phyloP scores from a whole-genome alignment of 2,113 vertebrate genomes.

The Asarcornis scutulata region DNA sequence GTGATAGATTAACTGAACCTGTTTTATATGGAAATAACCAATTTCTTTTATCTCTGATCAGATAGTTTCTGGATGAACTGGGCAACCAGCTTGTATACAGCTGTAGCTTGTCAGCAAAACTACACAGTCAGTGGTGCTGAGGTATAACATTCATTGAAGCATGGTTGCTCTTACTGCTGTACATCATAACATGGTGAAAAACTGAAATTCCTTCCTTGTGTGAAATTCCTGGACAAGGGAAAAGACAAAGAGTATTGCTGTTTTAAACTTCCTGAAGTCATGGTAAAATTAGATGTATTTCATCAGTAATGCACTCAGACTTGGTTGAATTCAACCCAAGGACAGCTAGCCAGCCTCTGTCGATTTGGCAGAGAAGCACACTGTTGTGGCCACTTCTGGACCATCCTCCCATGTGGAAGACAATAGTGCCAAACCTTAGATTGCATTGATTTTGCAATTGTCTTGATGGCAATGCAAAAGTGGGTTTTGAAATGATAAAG shows the following conservation, averaged over 20 bases:
- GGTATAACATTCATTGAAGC: background rate
- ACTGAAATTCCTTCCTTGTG: background rate
- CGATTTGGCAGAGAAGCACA: background rate
- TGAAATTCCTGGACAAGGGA: background rate
- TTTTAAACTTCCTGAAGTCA: background rate
- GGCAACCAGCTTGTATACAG: background rate
- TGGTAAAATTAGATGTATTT: background rate
- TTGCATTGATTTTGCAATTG: background rate
- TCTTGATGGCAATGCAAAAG: background rate
- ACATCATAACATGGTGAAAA: background rate
- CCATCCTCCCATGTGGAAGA: background rate
- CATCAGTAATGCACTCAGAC: background rate
- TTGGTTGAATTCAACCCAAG: background rate
- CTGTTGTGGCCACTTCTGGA: background rate
- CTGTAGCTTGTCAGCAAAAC: background rate
- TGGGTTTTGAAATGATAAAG: background rate
- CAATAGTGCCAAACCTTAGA: background rate
- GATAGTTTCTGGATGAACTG: background rate
- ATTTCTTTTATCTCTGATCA: background rate
- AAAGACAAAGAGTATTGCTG: background rate
- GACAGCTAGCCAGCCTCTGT: background rate
- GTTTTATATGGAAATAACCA: background rate
- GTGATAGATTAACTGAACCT: background rate
- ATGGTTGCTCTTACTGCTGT: background rate
- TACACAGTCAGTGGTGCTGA: rapidly evolving